Conservation (phyloP, 2,888 invertebrate species). For the Stenodera caucasica region DNA sequence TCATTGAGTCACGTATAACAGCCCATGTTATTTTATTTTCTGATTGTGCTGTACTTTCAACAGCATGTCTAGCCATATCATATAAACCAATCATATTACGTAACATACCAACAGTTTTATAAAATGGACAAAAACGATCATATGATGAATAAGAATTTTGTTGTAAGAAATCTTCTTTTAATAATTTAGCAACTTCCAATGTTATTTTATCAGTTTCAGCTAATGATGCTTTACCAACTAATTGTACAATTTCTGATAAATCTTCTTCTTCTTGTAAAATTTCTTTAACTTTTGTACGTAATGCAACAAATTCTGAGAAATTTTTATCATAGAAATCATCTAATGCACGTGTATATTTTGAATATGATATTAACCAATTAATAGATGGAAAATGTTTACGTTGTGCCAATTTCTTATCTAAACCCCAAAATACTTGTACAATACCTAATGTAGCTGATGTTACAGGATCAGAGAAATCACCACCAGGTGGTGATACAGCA, state of each 20-base stretch:
- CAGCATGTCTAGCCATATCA: conserved; percentile 96
- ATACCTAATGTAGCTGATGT: conserved; percentile 96
- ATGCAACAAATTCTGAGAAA: conserved; percentile 94
- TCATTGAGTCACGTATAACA: conserved; percentile 96
- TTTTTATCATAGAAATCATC: conserved; percentile 99
- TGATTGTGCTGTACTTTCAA: conserved; percentile 97
- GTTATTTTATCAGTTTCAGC: conserved; percentile 99
- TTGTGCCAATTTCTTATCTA: conserved; percentile 98
- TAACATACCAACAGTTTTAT: conserved; percentile 99
- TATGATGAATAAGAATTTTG: conserved; percentile 97
- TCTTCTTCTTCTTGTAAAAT: conserved; percentile 89
- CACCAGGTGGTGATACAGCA: conserved; percentile 99
- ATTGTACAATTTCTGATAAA: conserved; percentile 98
- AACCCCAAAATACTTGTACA: conserved; percentile 99
- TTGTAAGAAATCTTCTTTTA: conserved; percentile 99
- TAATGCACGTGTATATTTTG: conserved; percentile 97
- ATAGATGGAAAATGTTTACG: conserved; percentile 99
- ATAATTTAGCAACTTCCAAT: conserved; percentile 94
- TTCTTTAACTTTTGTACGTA: conserved; percentile 89
- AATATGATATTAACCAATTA: conserved; percentile 97
- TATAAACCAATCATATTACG: conserved; percentile 98
- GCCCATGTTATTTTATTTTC: conserved; percentile 99
- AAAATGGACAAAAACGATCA: conserved; percentile 99
- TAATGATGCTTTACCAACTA: conserved; percentile 98
- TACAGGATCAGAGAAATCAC: conserved; percentile 99